Conservation (phyloP, 1,140 invertebrate genomes). For the Armadillidium nasatum region DNA sequence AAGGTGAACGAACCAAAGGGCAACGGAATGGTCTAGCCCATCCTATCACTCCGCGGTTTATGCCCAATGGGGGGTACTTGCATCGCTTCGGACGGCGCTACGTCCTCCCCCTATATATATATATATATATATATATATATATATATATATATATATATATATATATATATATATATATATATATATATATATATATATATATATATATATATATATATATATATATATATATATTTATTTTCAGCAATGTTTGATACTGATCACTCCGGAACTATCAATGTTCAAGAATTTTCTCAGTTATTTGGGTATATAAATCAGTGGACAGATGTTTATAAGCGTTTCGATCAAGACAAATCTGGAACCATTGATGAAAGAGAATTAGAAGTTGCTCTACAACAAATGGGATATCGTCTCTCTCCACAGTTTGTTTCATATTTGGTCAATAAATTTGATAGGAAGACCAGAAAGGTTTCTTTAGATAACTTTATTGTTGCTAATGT, state of each 20-base stretch:
- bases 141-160: too few species aligned
- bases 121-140: too few species aligned
- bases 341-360: conserved; percentile 75
- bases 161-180: too few species aligned
- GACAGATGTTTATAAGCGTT: conserved; percentile 72
- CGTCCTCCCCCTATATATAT: too few species aligned
- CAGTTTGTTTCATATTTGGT: conserved; percentile 71
- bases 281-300: conserved; percentile 77
- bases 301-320: conserved; percentile 87
- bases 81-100: too few species aligned
- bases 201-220: too few species aligned
- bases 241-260: conserved; percentile 83
- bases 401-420: conserved; percentile 79
- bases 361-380: conserved; percentile 75
- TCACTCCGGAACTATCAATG: conserved; percentile 76
- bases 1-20: too few species aligned
- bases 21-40: too few species aligned
- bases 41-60: too few species aligned
- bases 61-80: too few species aligned
- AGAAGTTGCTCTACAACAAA: conserved; percentile 69
- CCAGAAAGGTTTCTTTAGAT: conserved; percentile 64
- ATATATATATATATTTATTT: background rate
- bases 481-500: conserved; percentile 83
- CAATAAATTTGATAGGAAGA: conserved; percentile 61
- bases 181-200: too few species aligned